A percentile compares a stretch with the other conserved stretches of the same genome.
These are phyloP conservation scores for Subacronicta megacephala DNA, from an alignment of 2,888 invertebrate species.

Conservation along the genomic window DNA sequence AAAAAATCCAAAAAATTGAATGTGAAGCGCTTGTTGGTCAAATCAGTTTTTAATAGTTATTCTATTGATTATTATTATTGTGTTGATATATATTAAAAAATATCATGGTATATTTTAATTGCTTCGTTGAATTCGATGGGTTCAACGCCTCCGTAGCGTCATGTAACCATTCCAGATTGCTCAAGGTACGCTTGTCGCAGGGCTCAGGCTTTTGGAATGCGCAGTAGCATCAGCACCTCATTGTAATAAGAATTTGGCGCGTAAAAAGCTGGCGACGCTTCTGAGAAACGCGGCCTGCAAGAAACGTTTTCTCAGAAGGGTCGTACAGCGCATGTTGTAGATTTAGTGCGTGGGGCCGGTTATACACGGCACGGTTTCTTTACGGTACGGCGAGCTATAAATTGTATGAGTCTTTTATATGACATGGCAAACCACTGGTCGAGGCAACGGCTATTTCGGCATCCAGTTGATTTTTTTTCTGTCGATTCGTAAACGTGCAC, in stretches of 20 bases:
- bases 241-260: conserved; percentile 77
- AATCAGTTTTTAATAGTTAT: no score
- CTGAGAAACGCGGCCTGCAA: conserved; percentile 67
- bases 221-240: conserved; percentile 53
- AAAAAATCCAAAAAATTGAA: no score
- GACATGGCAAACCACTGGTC: no score
- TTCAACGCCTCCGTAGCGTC: conserved; percentile 61
- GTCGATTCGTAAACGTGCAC: no score
- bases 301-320: conserved; percentile 71
- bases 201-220: conserved; percentile 59
- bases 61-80: no score
- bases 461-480: no score
- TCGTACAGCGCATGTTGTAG: conserved; percentile 54
- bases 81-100: no score
- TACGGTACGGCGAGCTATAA: no score
- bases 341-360: conserved; percentile 45
- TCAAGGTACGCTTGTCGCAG: conserved; percentile 53
- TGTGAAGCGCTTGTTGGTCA: no score
- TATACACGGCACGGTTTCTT: no score
- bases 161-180: conserved; percentile 63
- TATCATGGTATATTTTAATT: conserved; percentile 32
- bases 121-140: conserved; percentile 40
- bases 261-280: conserved; percentile 65
- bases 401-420: no score
- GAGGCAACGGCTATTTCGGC: no score